Evolutionary conservation across 2,888 invertebrate species (phyloP), one percentile per base, ranked within the genome.

Genomic region (Cryptus armator): DNA sequence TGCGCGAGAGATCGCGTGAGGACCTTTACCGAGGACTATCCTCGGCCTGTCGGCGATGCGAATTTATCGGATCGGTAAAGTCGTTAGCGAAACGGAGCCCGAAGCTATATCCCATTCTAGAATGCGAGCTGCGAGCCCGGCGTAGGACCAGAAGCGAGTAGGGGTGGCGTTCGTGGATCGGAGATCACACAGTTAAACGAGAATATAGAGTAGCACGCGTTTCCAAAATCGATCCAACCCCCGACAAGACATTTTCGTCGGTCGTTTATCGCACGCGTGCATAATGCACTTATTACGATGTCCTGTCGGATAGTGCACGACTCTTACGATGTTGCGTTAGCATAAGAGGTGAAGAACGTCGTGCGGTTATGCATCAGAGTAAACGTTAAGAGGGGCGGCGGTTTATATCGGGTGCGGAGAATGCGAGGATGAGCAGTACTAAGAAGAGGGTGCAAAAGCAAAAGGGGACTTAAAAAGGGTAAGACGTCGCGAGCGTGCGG

Each of bases 401-500:
- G 16, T 48, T 64, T 71, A 48, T 44, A 37, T 37, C 6, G 12
- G 70, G 68, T 59, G 53, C 59, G 32, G 56, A 19, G 53, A 75
- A 44, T 32, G 56, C 48, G 32, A 66, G 66, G 64, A 76, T 76
- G 51, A 76, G 66, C 32, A 12, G 12, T 66, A 32, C 32, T 16
- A 59, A 53, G 37, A 24, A 46, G 64, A 51, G 70, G 51, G 70
- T 64, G 80, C 72, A 66, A 51, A 74, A 46, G 43, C 12, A 7
- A 16, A 46, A n/a, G 16, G 14, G 71, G 68, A n/a, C 10, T 12
- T 32, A 59, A 51, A n/a, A 59, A 74, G 44, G 70, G 77, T 68
- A 43, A 43, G 83, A 75, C 71, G 51, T n/a, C 74, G 87, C 81
- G 88, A 88, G 87, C 89, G 88, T 89, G 88, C 87, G 88, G 87